phyloP scores from a whole-genome alignment of 2,888 invertebrate species.

The Noctua pronuba region DNA sequence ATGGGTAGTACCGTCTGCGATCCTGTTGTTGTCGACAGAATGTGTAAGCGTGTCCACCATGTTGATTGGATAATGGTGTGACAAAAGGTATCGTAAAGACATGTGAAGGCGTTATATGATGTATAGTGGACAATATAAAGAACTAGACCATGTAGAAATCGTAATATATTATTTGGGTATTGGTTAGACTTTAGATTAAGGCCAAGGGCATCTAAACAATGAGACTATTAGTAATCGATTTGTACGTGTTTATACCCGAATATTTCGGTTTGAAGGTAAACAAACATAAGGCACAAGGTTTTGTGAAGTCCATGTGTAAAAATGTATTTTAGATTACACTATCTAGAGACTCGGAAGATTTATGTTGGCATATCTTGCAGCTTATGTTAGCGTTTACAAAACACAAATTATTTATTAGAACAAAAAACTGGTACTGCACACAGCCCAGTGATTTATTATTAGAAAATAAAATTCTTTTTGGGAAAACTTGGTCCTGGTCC shows the following conservation, averaged over 20 bases:
- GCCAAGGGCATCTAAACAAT: conserved; percentile 38
- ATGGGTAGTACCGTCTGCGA: conserved; percentile 9
- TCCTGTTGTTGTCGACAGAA: conserved; percentile 2
- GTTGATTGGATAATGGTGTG: conserved; percentile 6
- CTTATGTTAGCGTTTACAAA: not conserved
- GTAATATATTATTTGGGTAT: not conserved
- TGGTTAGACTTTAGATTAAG: conserved; percentile 30
- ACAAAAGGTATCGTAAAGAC: conserved; percentile 4
- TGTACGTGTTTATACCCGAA: not conserved
- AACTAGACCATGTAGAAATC: not conserved
- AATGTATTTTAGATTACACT: not conserved
- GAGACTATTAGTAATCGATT: conserved; percentile 22
- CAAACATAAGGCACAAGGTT: not conserved
- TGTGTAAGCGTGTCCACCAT: not conserved
- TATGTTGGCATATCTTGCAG: not conserved
- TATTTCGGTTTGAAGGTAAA: conserved; percentile 1
- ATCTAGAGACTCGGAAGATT: not conserved
- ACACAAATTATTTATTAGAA: not conserved
- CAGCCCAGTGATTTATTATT: not conserved
- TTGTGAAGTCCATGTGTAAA: not conserved
- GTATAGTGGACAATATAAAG: not conserved
- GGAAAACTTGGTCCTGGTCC: conserved; percentile 3
- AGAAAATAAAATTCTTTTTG: conserved; percentile 7
- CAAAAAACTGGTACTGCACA: not conserved
- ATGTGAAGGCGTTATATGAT: conserved; percentile 28